These are phyloP conservation scores for Labeo catla DNA, from an alignment of 2,113 vertebrate genomes.

Conservation along the genomic window DNA sequence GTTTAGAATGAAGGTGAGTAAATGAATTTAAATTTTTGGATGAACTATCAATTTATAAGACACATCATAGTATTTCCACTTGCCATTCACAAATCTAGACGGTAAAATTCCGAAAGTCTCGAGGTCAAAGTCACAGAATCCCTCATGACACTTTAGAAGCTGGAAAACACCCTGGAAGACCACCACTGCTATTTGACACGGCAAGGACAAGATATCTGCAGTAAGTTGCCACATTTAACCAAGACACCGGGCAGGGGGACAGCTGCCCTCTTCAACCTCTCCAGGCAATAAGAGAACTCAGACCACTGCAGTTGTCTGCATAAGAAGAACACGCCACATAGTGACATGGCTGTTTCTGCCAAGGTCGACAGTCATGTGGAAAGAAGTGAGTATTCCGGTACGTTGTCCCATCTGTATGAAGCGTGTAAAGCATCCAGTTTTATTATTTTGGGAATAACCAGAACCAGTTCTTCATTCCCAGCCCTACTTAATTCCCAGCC, in stretches of 20 bases:
- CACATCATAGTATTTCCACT: not conserved
- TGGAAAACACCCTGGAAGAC: conserved; percentile 44
- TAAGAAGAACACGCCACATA: not conserved
- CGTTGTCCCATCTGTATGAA: not conserved
- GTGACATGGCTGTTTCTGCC: not conserved
- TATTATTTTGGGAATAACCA: not conserved
- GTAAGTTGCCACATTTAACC: conserved; percentile 44
- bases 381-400: not conserved
- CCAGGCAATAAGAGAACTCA: not conserved
- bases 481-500: not conserved
- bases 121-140: not conserved
- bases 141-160: conserved; percentile 19
- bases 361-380: not conserved
- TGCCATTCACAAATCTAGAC: not conserved
- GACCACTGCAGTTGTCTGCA: not conserved
- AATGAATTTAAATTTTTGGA: not conserved
- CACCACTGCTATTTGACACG: conserved; percentile 17
- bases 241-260: not conserved
- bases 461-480: not conserved
- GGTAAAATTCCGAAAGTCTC: not conserved
- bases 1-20: not conserved
- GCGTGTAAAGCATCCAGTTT: not conserved
- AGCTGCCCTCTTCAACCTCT: conserved; percentile 14
- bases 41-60: not conserved
- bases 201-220: conserved; percentile 17